Percentiles rank a stretch among this genome's conserved stretches.
phyloP scores from a whole-genome alignment of 1,140 invertebrate species.

The Aradophagus sp. region DNA sequence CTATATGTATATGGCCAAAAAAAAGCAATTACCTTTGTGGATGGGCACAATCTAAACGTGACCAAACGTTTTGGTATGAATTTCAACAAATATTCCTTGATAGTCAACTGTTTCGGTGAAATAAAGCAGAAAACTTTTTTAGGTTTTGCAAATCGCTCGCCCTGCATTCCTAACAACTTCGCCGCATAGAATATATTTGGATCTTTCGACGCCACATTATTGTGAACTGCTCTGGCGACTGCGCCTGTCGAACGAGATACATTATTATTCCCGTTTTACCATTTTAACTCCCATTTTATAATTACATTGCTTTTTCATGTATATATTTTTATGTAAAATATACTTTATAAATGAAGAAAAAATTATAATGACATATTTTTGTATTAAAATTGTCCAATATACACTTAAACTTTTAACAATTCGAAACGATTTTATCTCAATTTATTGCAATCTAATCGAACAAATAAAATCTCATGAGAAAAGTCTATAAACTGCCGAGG shows the following conservation, averaged over 20 bases:
- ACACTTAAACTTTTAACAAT: too few species aligned
- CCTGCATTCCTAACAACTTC: constrained; percentile 83
- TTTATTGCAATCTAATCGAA: too few species aligned
- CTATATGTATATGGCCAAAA: constrained; percentile 6
- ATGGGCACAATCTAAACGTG: constrained; percentile 94
- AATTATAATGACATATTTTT: too few species aligned
- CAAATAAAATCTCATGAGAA: too few species aligned
- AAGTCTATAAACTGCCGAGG: too few species aligned
- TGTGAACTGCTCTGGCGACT: constrained; percentile 89
- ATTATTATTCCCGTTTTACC: constrained; percentile 9
- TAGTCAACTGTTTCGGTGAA: constrained; percentile 89
- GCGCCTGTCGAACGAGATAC: constrained; percentile 76
- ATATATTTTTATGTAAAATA: too few species aligned
- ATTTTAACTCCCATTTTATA: too few species aligned
- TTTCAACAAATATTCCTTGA: constrained; percentile 94
- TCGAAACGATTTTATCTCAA: too few species aligned
- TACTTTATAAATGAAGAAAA: too few species aligned
- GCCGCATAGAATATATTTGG: constrained; percentile 91
- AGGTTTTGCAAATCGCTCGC: constrained; percentile 81
- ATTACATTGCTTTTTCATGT: too few species aligned
- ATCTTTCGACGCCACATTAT: constrained; percentile 88
- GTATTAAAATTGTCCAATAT: too few species aligned
- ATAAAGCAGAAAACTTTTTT: constrained; percentile 92
- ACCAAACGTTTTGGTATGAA: constrained; percentile 93
- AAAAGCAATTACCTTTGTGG: constrained; percentile 82